phyloP scores from a whole-genome alignment of 2,797 vertebrate genomes.

The Centroberyx gerrardi region DNA sequence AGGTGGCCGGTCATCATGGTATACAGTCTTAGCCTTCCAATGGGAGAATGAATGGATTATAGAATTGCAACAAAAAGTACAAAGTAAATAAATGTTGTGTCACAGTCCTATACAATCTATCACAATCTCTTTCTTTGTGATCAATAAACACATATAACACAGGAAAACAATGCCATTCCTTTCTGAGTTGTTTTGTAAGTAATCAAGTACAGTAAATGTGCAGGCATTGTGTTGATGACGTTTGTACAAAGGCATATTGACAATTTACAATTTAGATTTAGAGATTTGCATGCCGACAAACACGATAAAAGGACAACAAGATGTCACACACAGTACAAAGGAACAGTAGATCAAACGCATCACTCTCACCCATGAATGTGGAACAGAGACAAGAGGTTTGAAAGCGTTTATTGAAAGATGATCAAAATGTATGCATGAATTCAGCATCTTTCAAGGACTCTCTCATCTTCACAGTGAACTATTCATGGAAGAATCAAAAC shows the following conservation, averaged over 20 bases:
- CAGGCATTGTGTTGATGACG: conserved; percentile 21
- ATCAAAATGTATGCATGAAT: neutral
- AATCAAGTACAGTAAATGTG: conserved; percentile 21
- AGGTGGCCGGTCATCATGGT: neutral
- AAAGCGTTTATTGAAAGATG: neutral
- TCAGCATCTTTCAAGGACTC: neutral
- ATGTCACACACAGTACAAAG: neutral
- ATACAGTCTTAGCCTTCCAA: conserved; percentile 32
- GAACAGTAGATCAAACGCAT: neutral
- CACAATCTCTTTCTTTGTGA: conserved; percentile 37
- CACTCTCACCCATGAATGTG: neutral
- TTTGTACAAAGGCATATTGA: conserved; percentile 2
- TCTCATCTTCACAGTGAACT: neutral
- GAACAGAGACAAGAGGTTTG: neutral
- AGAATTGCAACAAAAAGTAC: conserved; percentile 29
- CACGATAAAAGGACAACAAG: neutral
- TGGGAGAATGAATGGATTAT: neutral
- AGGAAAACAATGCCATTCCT: conserved; percentile 35
- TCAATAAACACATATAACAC: no score
- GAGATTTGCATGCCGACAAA: conserved; percentile 10
- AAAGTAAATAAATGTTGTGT: no score
- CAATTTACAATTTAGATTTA: neutral
- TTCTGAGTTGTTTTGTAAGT: conserved; percentile 38
- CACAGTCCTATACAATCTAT: conserved; percentile 12
- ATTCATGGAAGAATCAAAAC: conserved; percentile 1